phyloP scores from a whole-genome alignment of 92 coral and sea anemone species.

The Isaurus tuberculatus region DNA sequence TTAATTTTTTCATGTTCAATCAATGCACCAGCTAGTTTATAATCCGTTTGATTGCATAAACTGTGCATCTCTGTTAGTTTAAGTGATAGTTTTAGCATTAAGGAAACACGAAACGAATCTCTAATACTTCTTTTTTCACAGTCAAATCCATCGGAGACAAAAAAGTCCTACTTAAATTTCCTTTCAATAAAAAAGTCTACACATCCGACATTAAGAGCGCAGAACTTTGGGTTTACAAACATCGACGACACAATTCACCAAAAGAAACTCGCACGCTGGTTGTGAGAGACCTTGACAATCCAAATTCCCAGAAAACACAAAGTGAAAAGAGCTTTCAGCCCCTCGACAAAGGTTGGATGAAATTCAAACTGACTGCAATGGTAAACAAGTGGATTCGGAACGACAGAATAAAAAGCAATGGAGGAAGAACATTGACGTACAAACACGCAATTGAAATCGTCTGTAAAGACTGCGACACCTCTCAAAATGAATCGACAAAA shows the following conservation, averaged over 20 bases:
- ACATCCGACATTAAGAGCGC: neutral
- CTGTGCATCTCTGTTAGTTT: neutral
- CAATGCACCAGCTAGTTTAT: too few relatives aligned
- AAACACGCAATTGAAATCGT: slow-evolving; percentile 51
- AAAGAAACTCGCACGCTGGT: slow-evolving; percentile 3
- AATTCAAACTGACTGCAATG: slow-evolving; percentile 45
- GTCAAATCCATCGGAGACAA: neutral
- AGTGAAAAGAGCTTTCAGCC: slow-evolving; percentile 28
- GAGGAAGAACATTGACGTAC: slow-evolving; percentile 29
- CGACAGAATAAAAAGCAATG: slow-evolving; percentile 25
- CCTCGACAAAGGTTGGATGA: slow-evolving; percentile 55
- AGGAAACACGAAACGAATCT: neutral
- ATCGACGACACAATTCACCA: neutral
- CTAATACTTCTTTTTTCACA: slow-evolving; percentile 4
- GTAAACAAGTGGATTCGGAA: slow-evolving; percentile 59
- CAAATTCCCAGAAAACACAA: neutral
- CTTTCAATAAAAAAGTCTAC: slow-evolving; percentile 10
- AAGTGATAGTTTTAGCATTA: neutral
- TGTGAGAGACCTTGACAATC: neutral
- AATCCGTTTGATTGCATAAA: too few relatives aligned
- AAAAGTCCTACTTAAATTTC: neutral
- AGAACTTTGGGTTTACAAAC: slow-evolving; percentile 29
- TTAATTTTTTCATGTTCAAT: too few relatives aligned
- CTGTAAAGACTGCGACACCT: slow-evolving; percentile 54
- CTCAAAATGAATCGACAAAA: neutral